Evolutionary conservation across 2,888 invertebrate genomes (phyloP), one percentile per base, ranked within the genome.

Genomic region (Limenitis camilla): DNA sequence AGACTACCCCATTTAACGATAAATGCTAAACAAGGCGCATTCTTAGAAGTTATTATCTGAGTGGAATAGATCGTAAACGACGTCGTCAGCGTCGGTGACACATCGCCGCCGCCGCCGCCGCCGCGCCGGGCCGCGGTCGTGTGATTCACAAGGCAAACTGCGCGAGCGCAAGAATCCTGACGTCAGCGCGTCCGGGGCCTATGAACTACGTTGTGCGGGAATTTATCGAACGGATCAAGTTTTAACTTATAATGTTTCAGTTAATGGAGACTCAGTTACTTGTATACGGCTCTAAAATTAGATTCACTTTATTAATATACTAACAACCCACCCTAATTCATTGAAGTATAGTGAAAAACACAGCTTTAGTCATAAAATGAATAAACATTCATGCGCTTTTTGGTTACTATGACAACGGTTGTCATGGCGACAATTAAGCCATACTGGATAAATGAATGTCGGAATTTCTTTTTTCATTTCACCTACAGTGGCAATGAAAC

Each of bases 101-200:
- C 84, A 85, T 83, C 80, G 72, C 61, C 69, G 73, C 71, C 64
- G 63, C 40, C 59, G 56, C 36, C 50, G 51, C 49, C 55, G 60
- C 51, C 53, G 60, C 61, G 70, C 71, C 85, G 85, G 84, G 84
- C 83, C 84, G 85, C 82, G 80, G 72, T 61, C 69, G 73, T 70
- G 71, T 84, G 84, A 84, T 76, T 84, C 84, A 84, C 71, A 62
- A 61, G 64, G 64, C 65, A 60, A 61, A 67, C 72, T 76, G 76
- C 75, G 75, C 75, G 69, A 71, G 74, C 70, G 74, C 77, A 78
- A 62, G 76, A 74, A 77, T 78, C 72, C 65, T 85, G 85, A 85
- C 85, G 83, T 85, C 82, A 83, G 63, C 63, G 68, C 74, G 78
- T 82, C 82, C 82, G 82, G 81, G 63, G 63, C 58, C 63, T 73